Conservation (phyloP, 2,888 invertebrate species). For the Glyphotaelius pellucidus region DNA sequence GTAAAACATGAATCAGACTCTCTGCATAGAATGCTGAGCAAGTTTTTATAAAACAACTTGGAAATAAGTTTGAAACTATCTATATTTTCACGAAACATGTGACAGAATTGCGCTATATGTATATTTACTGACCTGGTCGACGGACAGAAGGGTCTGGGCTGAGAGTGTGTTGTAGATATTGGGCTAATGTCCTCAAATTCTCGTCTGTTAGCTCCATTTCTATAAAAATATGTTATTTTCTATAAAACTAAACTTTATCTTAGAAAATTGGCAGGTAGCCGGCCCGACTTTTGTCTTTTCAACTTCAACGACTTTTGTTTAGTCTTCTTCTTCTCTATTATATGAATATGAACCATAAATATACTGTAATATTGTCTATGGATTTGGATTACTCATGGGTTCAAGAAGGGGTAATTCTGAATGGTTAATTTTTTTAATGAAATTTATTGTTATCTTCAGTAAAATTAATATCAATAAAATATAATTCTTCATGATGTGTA, state of each 20-base stretch:
- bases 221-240: background rate
- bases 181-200: constrained; percentile 88
- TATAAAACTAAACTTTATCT: constrained; percentile 13
- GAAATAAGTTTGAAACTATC: constrained; percentile 10
- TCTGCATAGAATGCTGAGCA: background rate
- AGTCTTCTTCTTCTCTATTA: constrained; percentile 3
- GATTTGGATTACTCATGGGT: background rate
- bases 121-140: constrained; percentile 84
- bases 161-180: constrained; percentile 92
- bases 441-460: background rate
- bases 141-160: constrained; percentile 89
- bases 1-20: background rate
- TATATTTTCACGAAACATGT: constrained; percentile 24
- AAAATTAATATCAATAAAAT: too few species aligned
- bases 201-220: constrained; percentile 93
- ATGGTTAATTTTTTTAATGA: background rate
- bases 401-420: background rate
- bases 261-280: constrained; percentile 45
- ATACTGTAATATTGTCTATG: background rate
- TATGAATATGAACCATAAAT: background rate
- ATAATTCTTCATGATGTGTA: background rate
- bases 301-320: constrained; percentile 38
- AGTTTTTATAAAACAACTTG: background rate
- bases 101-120: constrained; percentile 13
- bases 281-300: background rate